Base-by-base conservation (phyloP, 2,797 vertebrate species). In the Martes flavigula region DNA sequence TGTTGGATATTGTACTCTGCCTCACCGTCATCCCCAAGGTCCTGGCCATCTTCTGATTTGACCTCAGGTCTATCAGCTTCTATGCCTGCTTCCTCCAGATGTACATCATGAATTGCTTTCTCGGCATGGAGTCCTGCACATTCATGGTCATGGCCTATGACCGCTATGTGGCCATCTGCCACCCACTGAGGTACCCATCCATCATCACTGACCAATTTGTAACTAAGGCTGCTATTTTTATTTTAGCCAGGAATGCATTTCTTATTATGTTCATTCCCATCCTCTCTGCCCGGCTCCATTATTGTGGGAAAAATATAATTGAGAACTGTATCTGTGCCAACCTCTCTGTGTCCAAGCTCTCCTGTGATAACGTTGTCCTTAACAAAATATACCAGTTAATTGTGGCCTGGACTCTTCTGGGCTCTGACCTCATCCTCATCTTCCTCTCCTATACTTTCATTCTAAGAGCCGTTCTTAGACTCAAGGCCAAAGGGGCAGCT, bases 81-180 rank as follows among this genome's bases (percentile, higher is more conserved):
- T 32, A 8, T 8, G 87, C 43, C 15, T 98, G 97, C 18, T 77
- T 96, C 2, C 70, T 93, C 1, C 98, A 99, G 75, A 97, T 96
- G 83, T 97, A 94, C 38, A 91, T 99, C 43, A 98, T 98, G 92
- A 99, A 98, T 21, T 97, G 97, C 21, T 99, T 98, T 93, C 90
- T 98, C 1, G 30, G 8, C 46, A 78, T 78, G 78, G 51, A 81
- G n/a, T 56, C 78, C 1, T 58, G 85, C 18, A 87, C 68, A 15
- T 87, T 87, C 85, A 43, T 58, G 54, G n/a, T 95, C n/a, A 97
- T 95, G 97, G 94, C 92, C 66, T 94, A 88, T 30, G 97, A 97
- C 70, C 68, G 83, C 32, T 97, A 96, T 17, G 23, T 97, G 60
- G 98, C 98, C 17, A 96, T 97, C 43, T 98, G 97, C 13, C 23